A percentile compares a stretch with the other conserved stretches of the same genome.
Evolutionary conservation across 2,888 invertebrate genomes (phyloP).

Genomic region (Brenthis hecate): DNA sequence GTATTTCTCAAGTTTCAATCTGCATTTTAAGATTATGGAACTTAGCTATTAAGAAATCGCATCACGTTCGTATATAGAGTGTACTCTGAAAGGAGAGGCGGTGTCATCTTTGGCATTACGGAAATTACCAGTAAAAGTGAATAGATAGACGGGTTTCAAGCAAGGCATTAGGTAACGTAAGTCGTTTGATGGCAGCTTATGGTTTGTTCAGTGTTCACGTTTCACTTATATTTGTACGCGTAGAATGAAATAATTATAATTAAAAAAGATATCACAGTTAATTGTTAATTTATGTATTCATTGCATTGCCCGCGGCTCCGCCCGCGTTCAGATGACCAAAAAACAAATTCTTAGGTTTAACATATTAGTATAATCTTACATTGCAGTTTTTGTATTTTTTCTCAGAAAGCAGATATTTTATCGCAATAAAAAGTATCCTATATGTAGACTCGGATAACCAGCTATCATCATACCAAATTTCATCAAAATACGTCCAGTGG

Average conservation of each 20-base stretch:
- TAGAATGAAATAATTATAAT: constrained; percentile 5
- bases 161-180: constrained; percentile 21
- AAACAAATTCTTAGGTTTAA: too few relatives aligned
- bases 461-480: too few relatives aligned
- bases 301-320: too few relatives aligned
- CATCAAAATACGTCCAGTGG: too few relatives aligned
- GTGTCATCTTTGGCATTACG: constrained; percentile 30
- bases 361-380: too few relatives aligned
- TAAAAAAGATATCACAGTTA: background rate
- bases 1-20: background rate
- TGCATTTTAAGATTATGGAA: constrained; percentile 2
- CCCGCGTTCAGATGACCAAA: too few relatives aligned
- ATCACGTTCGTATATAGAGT: constrained; percentile 30
- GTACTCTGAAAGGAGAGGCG: constrained; percentile 18
- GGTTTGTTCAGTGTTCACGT: constrained; percentile 30
- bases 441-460: too few relatives aligned
- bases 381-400: too few relatives aligned
- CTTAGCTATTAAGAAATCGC: constrained; percentile 26
- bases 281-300: background rate
- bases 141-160: constrained; percentile 27
- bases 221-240: constrained; percentile 25
- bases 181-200: constrained; percentile 26
- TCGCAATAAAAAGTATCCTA: too few relatives aligned
- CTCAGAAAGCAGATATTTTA: too few relatives aligned
- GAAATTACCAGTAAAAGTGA: constrained; percentile 33